Base-by-base conservation (phyloP, 2,888 invertebrate species). In the Brachyopa scutellaris region DNA sequence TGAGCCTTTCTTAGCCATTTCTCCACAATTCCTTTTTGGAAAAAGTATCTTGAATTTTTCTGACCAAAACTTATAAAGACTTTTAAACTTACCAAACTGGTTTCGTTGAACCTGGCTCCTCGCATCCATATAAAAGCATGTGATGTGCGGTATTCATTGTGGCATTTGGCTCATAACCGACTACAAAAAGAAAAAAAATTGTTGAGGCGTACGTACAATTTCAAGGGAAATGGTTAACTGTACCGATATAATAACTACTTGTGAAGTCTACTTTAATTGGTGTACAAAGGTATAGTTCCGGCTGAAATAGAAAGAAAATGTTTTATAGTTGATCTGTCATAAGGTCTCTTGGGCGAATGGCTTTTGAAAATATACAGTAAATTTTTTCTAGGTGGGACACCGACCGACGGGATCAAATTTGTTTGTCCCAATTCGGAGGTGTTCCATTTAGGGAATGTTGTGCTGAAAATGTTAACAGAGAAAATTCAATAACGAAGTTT, bases 101-200 rank as follows among this genome's bases (percentile, higher is more conserved):
- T 72, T 88, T 88, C 3, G 86, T 84, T 15, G 89, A 87, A 2
- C 90, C 90, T 5, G 90, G 97, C 69, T 93, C 93, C 1, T 93
- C 92, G 87, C 98, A 98, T 9, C 98, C 98, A 88, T 97, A 98
- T 0, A 98, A 90, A 53, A 98, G 91, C 94, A 98, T 97, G 90
- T 98, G 98, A 91, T 98, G 98, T 7, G 97, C 97, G 2, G 95
- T 96, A 87, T 95, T 93, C 95, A 96, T 96, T 8, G 96, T 94
- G 1, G 97, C 97, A 88, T 97, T 96, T 1, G 98, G 97, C 89
- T 96, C 94, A 90, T 97, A 99, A 45, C 97, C 97, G 87, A 96
- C 97, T 96, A 91, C 53, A 93, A 80, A 47, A 7, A 40, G 23
- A 47, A n/a, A 29, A 13, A 15, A 3, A 26, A 9, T 47, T 2